Evolutionary conservation across 1,140 invertebrate genomes (phyloP).

Genomic region (Drosophila repletoides): DNA sequence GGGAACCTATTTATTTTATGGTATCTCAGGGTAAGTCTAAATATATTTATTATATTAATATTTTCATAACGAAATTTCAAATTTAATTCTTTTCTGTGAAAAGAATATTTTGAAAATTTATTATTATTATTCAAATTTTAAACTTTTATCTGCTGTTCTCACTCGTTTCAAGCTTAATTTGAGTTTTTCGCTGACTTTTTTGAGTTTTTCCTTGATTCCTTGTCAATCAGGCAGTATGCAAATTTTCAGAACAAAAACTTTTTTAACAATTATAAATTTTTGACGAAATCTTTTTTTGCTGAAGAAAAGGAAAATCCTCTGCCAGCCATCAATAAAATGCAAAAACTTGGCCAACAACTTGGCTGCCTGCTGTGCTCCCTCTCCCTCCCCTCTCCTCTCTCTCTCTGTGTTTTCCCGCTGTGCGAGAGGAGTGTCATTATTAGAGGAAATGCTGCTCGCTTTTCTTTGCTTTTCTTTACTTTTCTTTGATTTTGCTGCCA

Average conservation of each 20-base stretch:
- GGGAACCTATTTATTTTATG: too few species aligned
- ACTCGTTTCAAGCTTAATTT: too few species aligned
- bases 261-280: conserved; percentile 33
- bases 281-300: neutral
- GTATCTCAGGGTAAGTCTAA: too few species aligned
- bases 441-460: conserved; percentile 10
- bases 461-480: too few species aligned
- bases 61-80: too few species aligned
- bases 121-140: too few species aligned
- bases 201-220: conserved; percentile 14
- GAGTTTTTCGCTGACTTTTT: neutral
- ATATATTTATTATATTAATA: too few species aligned
- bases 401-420: too few species aligned
- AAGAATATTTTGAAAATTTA: too few species aligned
- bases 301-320: neutral
- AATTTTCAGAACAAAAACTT: conserved; percentile 19
- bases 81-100: too few species aligned
- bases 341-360: conserved; percentile 57
- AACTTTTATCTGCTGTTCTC: too few species aligned
- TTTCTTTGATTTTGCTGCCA: too few species aligned
- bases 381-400: conserved; percentile 1
- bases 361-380: conserved; percentile 18
- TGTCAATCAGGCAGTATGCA: conserved; percentile 28
- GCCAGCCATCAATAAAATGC: conserved; percentile 56
- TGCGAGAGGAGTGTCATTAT: conserved; percentile 22